Conservation (phyloP, 2,113 vertebrate species). For the Nymphicus hollandicus region DNA sequence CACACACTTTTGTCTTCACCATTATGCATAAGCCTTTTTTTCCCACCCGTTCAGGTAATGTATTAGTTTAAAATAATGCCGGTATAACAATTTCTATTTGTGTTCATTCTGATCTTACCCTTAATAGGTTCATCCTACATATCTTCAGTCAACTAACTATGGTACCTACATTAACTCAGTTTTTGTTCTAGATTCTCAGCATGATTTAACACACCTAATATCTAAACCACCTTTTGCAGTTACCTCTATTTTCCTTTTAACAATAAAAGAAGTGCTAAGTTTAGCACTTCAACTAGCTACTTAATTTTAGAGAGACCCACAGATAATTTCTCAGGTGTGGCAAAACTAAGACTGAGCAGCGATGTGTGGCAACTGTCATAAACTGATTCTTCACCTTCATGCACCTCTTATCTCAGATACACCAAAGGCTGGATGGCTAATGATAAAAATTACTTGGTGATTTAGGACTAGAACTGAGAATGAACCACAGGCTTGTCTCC, state of each 20-base stretch:
- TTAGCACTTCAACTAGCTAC: not conserved
- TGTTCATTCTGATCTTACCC: not conserved
- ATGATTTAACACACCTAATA: not conserved
- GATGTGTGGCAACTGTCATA: not conserved
- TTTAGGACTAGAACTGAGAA: not conserved
- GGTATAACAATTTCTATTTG: not conserved
- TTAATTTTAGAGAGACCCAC: not conserved
- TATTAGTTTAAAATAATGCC: not conserved
- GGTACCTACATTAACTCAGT: not conserved
- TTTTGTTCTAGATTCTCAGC: not conserved
- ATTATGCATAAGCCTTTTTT: not conserved
- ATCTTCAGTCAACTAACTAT: not conserved
- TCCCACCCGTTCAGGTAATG: not conserved
- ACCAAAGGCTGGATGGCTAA: not conserved
- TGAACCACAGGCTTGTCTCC: rapidly evolving
- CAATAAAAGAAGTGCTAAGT: not conserved
- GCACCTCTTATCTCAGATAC: not conserved
- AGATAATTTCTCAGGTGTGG: not conserved
- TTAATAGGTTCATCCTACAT: not conserved
- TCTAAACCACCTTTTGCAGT: not conserved
- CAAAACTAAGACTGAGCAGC: not conserved
- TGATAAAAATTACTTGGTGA: not conserved
- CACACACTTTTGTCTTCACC: not conserved
- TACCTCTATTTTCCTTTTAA: not conserved
- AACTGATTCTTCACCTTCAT: not conserved